phyloP scores from a whole-genome alignment of 2,888 invertebrate genomes.

The Agapostemon virescens region DNA sequence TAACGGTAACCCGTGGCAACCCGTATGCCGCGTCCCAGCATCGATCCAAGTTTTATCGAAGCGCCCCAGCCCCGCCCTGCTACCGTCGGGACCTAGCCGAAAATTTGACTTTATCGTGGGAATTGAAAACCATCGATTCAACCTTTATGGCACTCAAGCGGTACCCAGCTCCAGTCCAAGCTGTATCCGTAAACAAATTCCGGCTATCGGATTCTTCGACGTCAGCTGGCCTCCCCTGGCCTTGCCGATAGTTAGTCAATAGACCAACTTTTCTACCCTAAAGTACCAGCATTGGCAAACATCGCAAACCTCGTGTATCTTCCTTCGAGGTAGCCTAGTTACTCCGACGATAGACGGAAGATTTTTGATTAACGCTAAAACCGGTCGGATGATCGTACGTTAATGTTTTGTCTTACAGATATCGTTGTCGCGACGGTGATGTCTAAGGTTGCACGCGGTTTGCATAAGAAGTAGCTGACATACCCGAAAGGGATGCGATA shows the following conservation, averaged over 20 bases:
- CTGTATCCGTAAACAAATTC: slow-evolving; percentile 37
- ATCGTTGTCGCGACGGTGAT: too few relatives aligned
- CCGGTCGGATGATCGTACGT: background rate
- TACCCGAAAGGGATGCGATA: too few relatives aligned
- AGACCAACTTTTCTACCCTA: background rate
- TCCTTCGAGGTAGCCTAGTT: background rate
- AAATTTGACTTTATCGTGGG: slow-evolving; percentile 61
- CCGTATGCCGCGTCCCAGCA: slow-evolving; percentile 78
- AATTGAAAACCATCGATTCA: slow-evolving; percentile 42
- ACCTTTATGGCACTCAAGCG: background rate
- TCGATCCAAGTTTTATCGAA: slow-evolving; percentile 80
- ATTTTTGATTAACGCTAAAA: background rate
- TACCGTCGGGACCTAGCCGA: slow-evolving; percentile 53
- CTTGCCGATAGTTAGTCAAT: background rate
- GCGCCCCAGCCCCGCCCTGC: slow-evolving; percentile 77
- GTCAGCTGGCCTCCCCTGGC: slow-evolving; percentile 18
- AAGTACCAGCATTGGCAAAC: background rate
- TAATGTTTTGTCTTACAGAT: background rate
- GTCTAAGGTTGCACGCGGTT: too few relatives aligned
- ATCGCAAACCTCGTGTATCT: background rate
- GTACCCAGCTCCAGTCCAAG: background rate
- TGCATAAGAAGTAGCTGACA: too few relatives aligned
- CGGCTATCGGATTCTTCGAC: slow-evolving; percentile 13
- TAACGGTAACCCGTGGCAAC: slow-evolving; percentile 80
- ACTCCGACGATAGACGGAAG: background rate